Evolutionary conservation across 1,140 invertebrate genomes (phyloP).

Genomic region (Trachymyrmex septentrionalis): DNA sequence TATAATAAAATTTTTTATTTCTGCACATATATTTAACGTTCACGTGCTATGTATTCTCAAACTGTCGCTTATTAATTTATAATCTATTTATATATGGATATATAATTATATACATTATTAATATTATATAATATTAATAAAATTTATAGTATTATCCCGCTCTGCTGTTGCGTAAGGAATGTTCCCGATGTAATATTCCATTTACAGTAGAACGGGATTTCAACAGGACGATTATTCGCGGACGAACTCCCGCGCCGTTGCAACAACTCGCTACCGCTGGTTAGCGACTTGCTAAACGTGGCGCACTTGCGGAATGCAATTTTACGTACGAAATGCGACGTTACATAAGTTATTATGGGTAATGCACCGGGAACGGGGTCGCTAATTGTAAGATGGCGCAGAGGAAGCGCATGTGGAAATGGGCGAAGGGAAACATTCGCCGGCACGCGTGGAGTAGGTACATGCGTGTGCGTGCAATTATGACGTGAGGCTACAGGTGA

Average conservation of each 20-base stretch:
- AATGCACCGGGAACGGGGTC: constrained; percentile 52
- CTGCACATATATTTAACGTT: too few relatives aligned
- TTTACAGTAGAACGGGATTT: constrained; percentile 55
- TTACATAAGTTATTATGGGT: constrained; percentile 61
- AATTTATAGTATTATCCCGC: constrained; percentile 15
- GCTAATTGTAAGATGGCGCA: constrained; percentile 55
- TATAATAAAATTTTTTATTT: too few relatives aligned
- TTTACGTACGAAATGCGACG: constrained; percentile 63
- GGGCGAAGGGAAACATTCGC: neutral
- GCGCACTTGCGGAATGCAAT: constrained; percentile 38
- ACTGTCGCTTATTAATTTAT: neutral
- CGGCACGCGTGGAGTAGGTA: neutral
- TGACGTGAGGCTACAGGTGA: constrained; percentile 66
- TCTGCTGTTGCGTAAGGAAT: neutral
- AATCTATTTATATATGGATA: neutral
- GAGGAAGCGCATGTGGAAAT: constrained; percentile 25
- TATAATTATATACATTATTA: neutral
- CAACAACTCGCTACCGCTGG: constrained; percentile 33
- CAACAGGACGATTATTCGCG: constrained; percentile 49
- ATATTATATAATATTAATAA: constrained; percentile 36
- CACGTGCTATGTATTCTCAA: neutral
- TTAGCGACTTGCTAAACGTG: constrained; percentile 47
- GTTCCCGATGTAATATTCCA: constrained; percentile 56
- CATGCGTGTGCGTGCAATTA: constrained; percentile 71
- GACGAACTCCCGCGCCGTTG: constrained; percentile 23